Evolutionary conservation across 1,140 invertebrate species (phyloP), one percentile per base, ranked within the genome.

Genomic region (Lepidurus arcticus): DNA sequence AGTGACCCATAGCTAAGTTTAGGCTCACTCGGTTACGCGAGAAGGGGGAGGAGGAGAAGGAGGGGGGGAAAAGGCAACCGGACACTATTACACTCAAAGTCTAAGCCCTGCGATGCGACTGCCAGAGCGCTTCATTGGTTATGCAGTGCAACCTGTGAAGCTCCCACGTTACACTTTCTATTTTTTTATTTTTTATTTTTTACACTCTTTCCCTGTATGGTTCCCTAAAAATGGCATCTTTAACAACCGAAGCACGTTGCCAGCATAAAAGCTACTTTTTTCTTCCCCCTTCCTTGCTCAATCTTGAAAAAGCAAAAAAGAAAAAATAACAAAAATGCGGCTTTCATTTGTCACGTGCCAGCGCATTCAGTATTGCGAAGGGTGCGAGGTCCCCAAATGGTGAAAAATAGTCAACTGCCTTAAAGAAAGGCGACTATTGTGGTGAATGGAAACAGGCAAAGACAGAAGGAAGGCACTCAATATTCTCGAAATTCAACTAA

Each of bases 201-300:
- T 65, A 4, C 16, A 65, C 53, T n/a, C 53, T 13, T 21, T 65
- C 21, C 21, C 53, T 65, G 53, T 21, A 65, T 65, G 21, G 53
- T 65, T 65, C 53, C 47, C 53, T 16, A 21, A 65, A 9, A 65
- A n/a, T 65, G 16, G 53, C 34, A 65, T 65, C 21, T 65, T 65
- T 65, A 65, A 65, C 53, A 65, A 16, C 53, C 53, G 53, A 65
- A 65, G 53, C 53, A 65, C 53, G 53, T 65, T 65, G 53, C 13
- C 16, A 16, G 53, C 53, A 65, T 65, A 65, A 65, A 65, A 65
- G 53, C n/a, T 65, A 65, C 53, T 21, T 65, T 34, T 34, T 65
- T 7, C 53, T 7, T 65, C 21, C 53, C 53, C 4, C 21, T 65
- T 65, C 21, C 53, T 65, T 65, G 21, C 53, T 65, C 53, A 65